Evolutionary conservation across 2,797 vertebrate genomes (phyloP).

Genomic region (Champsocephalus gunnari): DNA sequence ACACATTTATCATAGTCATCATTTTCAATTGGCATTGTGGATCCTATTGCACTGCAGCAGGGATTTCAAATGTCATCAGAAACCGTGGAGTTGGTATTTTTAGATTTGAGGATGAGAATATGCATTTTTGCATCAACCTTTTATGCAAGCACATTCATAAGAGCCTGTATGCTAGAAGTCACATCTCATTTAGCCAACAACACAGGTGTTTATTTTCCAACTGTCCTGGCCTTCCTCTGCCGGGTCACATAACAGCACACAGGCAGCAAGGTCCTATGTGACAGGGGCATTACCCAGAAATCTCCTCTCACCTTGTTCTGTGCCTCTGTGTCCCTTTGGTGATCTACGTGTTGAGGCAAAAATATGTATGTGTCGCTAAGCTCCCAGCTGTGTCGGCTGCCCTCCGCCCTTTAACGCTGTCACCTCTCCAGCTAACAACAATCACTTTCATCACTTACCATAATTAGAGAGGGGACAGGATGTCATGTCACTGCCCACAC

Average conservation of each 20-base stretch:
- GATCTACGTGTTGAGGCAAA: slow-evolving; percentile 51
- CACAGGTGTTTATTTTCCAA: slow-evolving; percentile 53
- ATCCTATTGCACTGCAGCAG: slow-evolving; percentile 3
- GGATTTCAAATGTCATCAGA: slow-evolving; percentile 9
- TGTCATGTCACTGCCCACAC: slow-evolving; percentile 52
- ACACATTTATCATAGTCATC: not conserved
- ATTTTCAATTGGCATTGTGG: slow-evolving; percentile 15
- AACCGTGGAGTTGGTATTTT: not conserved
- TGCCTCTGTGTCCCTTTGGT: slow-evolving; percentile 43
- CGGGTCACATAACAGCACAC: slow-evolving; percentile 47
- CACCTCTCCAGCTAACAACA: slow-evolving; percentile 55
- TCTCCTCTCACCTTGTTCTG: slow-evolving; percentile 69
- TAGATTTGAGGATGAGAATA: not conserved
- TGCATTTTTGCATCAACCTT: not conserved
- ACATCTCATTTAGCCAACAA: slow-evolving; percentile 35
- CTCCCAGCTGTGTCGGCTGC: slow-evolving; percentile 57
- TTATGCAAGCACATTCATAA: slow-evolving; percentile 4
- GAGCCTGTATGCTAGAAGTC: slow-evolving; percentile 3
- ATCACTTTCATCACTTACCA: slow-evolving; percentile 55
- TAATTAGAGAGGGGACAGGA: slow-evolving; percentile 62
- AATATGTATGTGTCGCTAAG: slow-evolving; percentile 52
- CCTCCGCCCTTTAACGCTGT: slow-evolving; percentile 54
- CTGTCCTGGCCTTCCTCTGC: slow-evolving; percentile 41
- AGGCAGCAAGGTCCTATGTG: slow-evolving; percentile 58
- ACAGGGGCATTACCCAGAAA: slow-evolving; percentile 61